Conservation (phyloP, 2,888 invertebrate species). For the Apoda limacodes region DNA sequence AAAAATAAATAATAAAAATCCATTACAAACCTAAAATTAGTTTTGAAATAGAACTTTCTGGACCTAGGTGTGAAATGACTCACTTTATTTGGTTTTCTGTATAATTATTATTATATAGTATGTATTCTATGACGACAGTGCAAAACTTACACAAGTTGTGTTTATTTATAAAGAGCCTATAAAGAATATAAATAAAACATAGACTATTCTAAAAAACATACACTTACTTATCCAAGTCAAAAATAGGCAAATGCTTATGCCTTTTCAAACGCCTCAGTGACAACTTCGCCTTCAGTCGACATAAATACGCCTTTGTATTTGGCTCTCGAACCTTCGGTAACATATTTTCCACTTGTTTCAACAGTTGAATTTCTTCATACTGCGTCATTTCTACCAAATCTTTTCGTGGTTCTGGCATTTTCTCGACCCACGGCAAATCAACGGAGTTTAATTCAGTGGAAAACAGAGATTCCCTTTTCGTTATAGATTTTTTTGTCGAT, state of each 20-base stretch:
- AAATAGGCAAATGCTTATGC: conserved; percentile 51
- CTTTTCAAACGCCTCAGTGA: conserved; percentile 48
- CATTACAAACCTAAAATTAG: no score
- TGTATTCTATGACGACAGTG: no score
- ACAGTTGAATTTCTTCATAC: conserved; percentile 55
- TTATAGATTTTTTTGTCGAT: conserved; percentile 26
- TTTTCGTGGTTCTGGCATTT: conserved; percentile 21
- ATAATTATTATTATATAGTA: no score
- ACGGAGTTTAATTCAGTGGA: conserved; percentile 40
- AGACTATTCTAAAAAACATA: not conserved
- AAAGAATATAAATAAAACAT: not conserved
- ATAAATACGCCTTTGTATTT: conserved; percentile 33
- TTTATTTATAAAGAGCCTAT: no score
- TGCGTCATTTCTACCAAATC: conserved; percentile 41
- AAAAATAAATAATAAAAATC: no score
- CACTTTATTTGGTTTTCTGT: no score
- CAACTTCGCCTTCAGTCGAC: conserved; percentile 42
- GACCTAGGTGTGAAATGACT: no score
- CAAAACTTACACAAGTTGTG: no score
- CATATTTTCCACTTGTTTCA: conserved; percentile 50
- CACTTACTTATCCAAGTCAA: conserved; percentile 56
- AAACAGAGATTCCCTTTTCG: conserved; percentile 38
- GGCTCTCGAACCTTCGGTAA: conserved; percentile 41
- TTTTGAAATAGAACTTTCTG: no score
- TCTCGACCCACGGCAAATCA: conserved; percentile 45